These are phyloP conservation scores for Orthonyx spaldingii DNA, from an alignment of 2,113 vertebrate species.

Conservation along the genomic window DNA sequence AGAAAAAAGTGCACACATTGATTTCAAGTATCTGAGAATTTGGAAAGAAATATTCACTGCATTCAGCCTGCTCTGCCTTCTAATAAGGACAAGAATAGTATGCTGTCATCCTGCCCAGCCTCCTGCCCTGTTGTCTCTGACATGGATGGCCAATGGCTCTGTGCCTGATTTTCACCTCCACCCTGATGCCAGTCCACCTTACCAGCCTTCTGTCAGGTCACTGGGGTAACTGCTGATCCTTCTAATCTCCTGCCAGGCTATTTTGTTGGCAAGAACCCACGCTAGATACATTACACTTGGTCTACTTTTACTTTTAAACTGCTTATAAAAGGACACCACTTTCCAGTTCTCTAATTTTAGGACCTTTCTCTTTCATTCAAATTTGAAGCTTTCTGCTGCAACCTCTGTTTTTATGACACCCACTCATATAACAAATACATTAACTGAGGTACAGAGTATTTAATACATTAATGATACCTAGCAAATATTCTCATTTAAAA, in stretches of 20 bases:
- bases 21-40: background rate
- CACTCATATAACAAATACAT: background rate
- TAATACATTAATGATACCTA: background rate
- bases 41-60: background rate
- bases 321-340: background rate
- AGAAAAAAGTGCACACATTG: background rate
- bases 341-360: conserved; percentile 1
- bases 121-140: background rate
- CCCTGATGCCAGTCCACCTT: background rate
- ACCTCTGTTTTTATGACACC: background rate
- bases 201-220: background rate
- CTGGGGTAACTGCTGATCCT: background rate
- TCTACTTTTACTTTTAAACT: background rate
- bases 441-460: background rate
- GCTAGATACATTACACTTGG: background rate
- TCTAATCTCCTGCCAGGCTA: conserved; percentile 11
- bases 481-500: background rate
- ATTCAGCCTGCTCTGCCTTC: background rate
- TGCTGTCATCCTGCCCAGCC: background rate
- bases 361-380: background rate
- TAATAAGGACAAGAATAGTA: background rate
- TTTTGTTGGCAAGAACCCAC: background rate
- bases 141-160: background rate
- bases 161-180: background rate
- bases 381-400: background rate